Percentiles rank a stretch among this genome's conserved stretches.
These are phyloP conservation scores for Sialis lutaria DNA, from an alignment of 2,888 invertebrate genomes.

Conservation along the genomic window DNA sequence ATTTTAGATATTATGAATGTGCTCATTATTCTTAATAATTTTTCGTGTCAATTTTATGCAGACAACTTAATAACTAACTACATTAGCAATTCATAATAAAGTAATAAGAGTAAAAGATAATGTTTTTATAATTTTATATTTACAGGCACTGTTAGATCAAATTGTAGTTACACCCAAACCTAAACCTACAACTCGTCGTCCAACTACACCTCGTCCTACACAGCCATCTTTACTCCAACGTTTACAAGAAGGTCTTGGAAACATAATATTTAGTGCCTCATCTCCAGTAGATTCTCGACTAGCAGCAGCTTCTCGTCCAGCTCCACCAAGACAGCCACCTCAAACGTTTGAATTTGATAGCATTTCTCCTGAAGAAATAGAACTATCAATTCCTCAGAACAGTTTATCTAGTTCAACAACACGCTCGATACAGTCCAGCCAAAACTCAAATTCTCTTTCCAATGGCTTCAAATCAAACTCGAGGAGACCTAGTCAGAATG, in stretches of 20 bases:
- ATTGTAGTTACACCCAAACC: conserved; percentile 36
- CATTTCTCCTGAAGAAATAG: not conserved
- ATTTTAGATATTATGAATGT: not conserved
- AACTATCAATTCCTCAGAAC: not conserved
- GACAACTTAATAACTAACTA: not conserved
- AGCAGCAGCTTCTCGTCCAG: conserved; percentile 9
- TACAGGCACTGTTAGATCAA: conserved; percentile 36
- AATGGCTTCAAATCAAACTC: too few species aligned
- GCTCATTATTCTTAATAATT: not conserved
- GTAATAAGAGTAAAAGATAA: too few species aligned
- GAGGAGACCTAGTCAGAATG: too few species aligned
- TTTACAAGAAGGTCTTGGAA: conserved; percentile 15
- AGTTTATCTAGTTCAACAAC: not conserved
- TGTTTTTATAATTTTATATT: not conserved
- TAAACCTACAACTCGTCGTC: conserved; percentile 24
- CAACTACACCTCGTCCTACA: conserved; percentile 27
- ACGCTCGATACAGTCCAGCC: not conserved
- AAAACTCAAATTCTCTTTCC: too few species aligned
- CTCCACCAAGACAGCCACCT: conserved; percentile 2
- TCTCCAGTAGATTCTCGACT: conserved; percentile 9
- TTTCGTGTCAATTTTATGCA: too few species aligned
- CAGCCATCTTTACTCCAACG: conserved; percentile 19
- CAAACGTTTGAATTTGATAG: not conserved
- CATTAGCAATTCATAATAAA: too few species aligned
- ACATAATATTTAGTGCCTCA: conserved; percentile 23